Base-by-base conservation (phyloP, 1,140 invertebrate species). In the Bombus affinis region DNA sequence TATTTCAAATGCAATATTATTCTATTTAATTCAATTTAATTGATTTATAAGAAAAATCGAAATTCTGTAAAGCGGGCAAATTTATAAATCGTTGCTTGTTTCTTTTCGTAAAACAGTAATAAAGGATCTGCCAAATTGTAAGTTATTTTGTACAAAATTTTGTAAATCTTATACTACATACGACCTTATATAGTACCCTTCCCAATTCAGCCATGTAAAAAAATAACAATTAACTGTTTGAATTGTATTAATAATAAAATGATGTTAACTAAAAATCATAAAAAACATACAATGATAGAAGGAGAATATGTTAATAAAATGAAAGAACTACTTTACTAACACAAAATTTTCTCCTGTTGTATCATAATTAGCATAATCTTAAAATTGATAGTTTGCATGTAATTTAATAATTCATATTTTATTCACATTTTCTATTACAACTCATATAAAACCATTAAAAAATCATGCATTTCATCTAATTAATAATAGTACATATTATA, bases 181-280 rank as follows among this genome's bases (percentile, higher is more conserved):
- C 72, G 89, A 92, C 92, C 92, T 94, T 93, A 93, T 94, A 93
- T 92, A 93, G 92, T 90, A 92, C 90, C 92, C 86, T 91, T 93
- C 93, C 94, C 93, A 94, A 94, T 95, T 95, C 94, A 92, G 91
- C 93, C 91, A 83, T 57, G 59, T 86, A 87, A 75, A 35, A 47
- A 57, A 66, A 75, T 82, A 87, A 68, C 37, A 37, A 79, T 72
- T 35, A 70, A 83, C 25, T 80, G 47, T 32, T 62, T n/a, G 1
- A 57, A n/a, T 85, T 42, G 28, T 44, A 66, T 42, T 59, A 77
- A 77, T 62, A 39, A 77, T 39, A 53, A 25, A 25, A 37, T 35
- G 13, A 28, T 59, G 9, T 59, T 9, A 12, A 6, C n/a, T 25
- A 59, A 68, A 47, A 68, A 79, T 44, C 9, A n/a, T 42, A 57